Percentiles rank a stretch among this genome's conserved stretches.
Conservation (phyloP, 2,888 invertebrate genomes). For the Pemphredon lugubris region DNA sequence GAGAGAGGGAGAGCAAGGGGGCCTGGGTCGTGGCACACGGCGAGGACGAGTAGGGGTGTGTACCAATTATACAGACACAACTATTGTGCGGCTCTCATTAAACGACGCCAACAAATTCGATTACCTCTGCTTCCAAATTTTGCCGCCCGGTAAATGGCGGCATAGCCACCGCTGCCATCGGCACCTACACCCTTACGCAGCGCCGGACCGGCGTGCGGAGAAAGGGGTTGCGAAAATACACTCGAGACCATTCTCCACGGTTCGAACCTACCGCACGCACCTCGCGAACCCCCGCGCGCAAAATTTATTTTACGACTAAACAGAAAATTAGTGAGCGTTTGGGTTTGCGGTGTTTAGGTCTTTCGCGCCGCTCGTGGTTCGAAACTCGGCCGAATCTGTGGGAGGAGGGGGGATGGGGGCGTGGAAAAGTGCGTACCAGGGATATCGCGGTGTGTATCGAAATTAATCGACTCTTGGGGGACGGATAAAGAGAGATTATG, state of each 20-base stretch:
- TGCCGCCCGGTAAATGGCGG: slow-evolving; percentile 71
- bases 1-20: slow-evolving; percentile 24
- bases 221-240: slow-evolving; percentile 62
- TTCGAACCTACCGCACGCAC: slow-evolving; percentile 43
- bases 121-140: slow-evolving; percentile 80
- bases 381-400: slow-evolving; percentile 35
- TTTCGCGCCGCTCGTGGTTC: slow-evolving; percentile 51
- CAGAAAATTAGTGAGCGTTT: slow-evolving; percentile 80
- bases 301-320: slow-evolving; percentile 80
- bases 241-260: slow-evolving; percentile 72
- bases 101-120: slow-evolving; percentile 81
- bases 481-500: not conserved
- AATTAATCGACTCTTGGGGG: slow-evolving; percentile 66
- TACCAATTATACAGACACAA: slow-evolving; percentile 80
- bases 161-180: slow-evolving; percentile 53
- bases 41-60: slow-evolving; percentile 65
- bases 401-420: slow-evolving; percentile 14
- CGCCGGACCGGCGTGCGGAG: slow-evolving; percentile 29
- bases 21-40: slow-evolving; percentile 48
- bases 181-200: slow-evolving; percentile 63
- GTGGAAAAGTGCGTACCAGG: slow-evolving; percentile 24
- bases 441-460: slow-evolving; percentile 54
- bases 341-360: slow-evolving; percentile 76
- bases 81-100: slow-evolving; percentile 80
- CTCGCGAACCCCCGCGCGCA: slow-evolving; percentile 43